Conservation (phyloP, 2,888 invertebrate genomes). For the Nephrotoma guestfalica region DNA sequence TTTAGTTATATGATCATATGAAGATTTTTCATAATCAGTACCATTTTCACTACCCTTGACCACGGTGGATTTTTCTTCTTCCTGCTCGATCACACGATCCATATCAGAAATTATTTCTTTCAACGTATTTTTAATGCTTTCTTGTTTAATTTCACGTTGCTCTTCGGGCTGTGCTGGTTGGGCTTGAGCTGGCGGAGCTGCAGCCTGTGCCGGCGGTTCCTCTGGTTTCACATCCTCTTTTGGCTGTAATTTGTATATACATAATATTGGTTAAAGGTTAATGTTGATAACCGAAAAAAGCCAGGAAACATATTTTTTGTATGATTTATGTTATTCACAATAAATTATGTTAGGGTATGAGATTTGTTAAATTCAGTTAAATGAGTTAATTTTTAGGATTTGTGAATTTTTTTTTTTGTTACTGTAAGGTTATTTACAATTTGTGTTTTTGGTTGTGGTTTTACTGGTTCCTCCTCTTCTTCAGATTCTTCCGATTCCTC, state of each 20-base stretch:
- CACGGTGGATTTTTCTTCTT: conserved; percentile 18
- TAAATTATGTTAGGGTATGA: neutral
- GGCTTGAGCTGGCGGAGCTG: neutral
- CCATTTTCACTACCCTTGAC: neutral
- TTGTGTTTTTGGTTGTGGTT: neutral
- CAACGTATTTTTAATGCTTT: conserved; percentile 38
- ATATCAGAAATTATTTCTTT: conserved; percentile 46
- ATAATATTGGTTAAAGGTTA: neutral
- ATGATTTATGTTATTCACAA: neutral
- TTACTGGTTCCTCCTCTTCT: neutral
- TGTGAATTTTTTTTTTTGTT: neutral
- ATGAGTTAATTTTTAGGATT: neutral
- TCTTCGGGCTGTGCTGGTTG: neutral
- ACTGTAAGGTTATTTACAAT: neutral
- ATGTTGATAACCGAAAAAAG: neutral
- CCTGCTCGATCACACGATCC: conserved; percentile 39
- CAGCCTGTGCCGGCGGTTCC: neutral
- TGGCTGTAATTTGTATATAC: neutral
- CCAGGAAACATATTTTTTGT: neutral
- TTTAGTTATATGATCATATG: neutral
- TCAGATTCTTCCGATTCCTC: neutral
- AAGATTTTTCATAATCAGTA: neutral
- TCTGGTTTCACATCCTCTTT: neutral
- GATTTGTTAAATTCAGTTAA: neutral
- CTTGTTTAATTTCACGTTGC: conserved; percentile 33